Evolutionary conservation across 2,888 invertebrate species (phyloP).

Genomic region (Balanococcus diminutus): DNA sequence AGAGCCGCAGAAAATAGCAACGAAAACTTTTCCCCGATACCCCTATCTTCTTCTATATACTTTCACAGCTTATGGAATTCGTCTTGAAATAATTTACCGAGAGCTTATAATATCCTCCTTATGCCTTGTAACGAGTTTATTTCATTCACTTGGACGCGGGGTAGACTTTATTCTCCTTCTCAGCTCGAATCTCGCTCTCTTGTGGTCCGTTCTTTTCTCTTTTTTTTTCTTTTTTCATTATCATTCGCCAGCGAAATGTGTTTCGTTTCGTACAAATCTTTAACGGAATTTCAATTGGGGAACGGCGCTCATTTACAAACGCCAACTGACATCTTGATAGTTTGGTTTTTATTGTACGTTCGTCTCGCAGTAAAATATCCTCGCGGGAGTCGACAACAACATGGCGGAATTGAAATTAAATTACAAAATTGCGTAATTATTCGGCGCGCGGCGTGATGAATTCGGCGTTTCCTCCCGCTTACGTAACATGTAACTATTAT

Average conservation of each 20-base stretch:
- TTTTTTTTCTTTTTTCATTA: neutral
- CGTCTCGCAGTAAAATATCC: constrained; percentile 12
- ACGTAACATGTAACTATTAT: no score
- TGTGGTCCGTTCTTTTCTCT: neutral
- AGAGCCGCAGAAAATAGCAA: neutral
- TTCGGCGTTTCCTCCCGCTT: no score
- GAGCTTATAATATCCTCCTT: neutral
- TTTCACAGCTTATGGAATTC: neutral
- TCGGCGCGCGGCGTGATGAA: neutral
- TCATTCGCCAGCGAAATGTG: constrained; percentile 12
- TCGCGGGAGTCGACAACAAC: neutral
- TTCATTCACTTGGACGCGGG: neutral
- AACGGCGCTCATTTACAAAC: constrained; percentile 25
- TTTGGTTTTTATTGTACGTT: constrained; percentile 38
- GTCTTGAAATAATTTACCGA: constrained; percentile 22
- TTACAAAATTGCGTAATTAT: constrained; percentile 18
- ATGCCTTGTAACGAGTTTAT: neutral
- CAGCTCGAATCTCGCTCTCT: neutral
- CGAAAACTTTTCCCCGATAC: neutral
- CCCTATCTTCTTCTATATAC: neutral
- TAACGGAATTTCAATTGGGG: constrained; percentile 29
- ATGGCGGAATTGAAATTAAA: constrained; percentile 19
- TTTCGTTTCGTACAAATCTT: constrained; percentile 28
- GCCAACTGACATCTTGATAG: constrained; percentile 38
- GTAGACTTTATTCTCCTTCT: neutral